Evolutionary conservation across 2,888 invertebrate species (phyloP), one percentile per base, ranked within the genome.

Genomic region (Thera britannica): DNA sequence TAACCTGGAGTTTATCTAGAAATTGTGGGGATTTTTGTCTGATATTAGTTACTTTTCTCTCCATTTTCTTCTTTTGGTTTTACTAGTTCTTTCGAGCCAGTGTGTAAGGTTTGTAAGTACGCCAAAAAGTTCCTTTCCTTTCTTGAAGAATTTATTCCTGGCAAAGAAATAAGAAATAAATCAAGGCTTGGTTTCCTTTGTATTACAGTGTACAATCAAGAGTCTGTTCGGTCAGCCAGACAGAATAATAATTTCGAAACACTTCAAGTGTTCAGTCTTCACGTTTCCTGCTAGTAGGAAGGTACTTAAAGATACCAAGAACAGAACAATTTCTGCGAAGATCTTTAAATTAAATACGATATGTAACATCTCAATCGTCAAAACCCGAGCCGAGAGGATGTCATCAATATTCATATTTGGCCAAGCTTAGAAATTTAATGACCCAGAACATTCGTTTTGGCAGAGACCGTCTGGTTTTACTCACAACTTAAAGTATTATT

Each of bases 331-430:
- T 67, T 61, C 64, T 67, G 62, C 51, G 68, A 70, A 66, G 55
- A 63, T 56, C 9, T 36, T 41, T 58, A 62, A 67, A 66, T 65
- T 34, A 52, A 52, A 52, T 8, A 64, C 61, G 65, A 61, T 70
- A 51, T 51, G 58, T 68, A 52, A 9, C 64, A 68, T 64, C 61
- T 69, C 52, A 65, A 63, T 67, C 67, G 62, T 72, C 66, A 68
- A 72, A 72, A 71, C 59, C 56, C 59, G 56, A 72, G 58, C 34
- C 41, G 69, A 44, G 69, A 44, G 57, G 63, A 58, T 68, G 63
- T 70, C 71, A 73, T 75, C 69, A 72, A 69, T 70, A 72, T 71
- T 75, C 69, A 72, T 74, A 70, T 74, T 70, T 67, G 69, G 52
- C 49, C 62, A 55, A 69, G 69, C 72, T 69, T 70, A 65, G 62